Evolutionary conservation across 2,113 vertebrate species (phyloP).

Genomic region (Heterochromis multidens): DNA sequence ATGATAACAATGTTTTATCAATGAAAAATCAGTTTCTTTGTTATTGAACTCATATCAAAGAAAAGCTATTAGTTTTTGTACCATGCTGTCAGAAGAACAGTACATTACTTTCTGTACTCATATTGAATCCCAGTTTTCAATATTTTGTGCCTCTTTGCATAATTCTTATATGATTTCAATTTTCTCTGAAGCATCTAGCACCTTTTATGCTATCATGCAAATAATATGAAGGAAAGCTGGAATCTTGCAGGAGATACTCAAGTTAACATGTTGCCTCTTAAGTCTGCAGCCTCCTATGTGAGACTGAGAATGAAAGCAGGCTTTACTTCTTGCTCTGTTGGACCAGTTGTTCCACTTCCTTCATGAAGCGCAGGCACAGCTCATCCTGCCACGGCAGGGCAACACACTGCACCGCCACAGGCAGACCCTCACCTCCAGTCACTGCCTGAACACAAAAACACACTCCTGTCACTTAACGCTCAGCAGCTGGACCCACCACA

Average conservation of each 20-base stretch:
- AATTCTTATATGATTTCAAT: background rate
- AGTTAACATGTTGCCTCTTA: background rate
- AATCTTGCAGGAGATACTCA: background rate
- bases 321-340: conserved; percentile 23
- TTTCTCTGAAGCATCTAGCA: background rate
- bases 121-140: background rate
- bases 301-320: rapidly evolving
- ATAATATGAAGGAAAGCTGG: background rate
- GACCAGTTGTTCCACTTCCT: conserved; percentile 83
- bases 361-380: conserved; percentile 91
- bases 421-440: conserved; percentile 77
- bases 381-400: conserved; percentile 90
- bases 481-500: background rate
- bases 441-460: conserved; percentile 75
- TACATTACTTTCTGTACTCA: background rate
- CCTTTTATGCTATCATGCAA: background rate
- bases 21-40: background rate
- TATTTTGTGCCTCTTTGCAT: background rate
- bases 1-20: background rate
- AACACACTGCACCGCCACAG: conserved; percentile 88
- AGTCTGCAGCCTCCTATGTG: background rate
- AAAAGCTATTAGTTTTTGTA: background rate
- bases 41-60: background rate
- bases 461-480: background rate
- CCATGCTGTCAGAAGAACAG: background rate